Base-by-base conservation (phyloP, 2,888 invertebrate genomes). In the Rhagium mordax region DNA sequence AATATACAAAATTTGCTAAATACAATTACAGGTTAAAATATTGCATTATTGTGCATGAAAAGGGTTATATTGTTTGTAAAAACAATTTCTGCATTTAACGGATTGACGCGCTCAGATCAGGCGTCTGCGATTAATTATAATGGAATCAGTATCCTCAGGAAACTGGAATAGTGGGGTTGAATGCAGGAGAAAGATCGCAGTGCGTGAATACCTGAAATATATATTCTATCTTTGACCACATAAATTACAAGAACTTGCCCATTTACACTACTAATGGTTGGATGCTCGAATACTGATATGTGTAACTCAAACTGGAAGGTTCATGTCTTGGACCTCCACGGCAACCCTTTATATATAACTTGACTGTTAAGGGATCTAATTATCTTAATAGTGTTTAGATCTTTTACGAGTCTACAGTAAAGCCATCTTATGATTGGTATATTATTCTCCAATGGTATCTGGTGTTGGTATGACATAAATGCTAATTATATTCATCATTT, bases 281-380 rank as follows among this genome's bases (percentile, higher is more conserved):
- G 16, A 51, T 51, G 18, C 13, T 64, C 24, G 27, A 33, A 65
- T 53, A 29, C 53, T 65, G 53, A 65, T 53, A 53, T 41, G 24
- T 49, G 53, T 53, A 53, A 53, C 20, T 53, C 20, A 55, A 51
- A 27, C 16, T 15, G n/a, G 51, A 15, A n/a, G 16, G 27, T 29
- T 27, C 49, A 53, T 33, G 53, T 65, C 29, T 53, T 49, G 29
- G 53, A n/a, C 20, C 65, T 20, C n/a, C 6, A 29, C n/a, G 24
- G 16, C 41, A 13, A 16, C 20, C 55, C 53, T 53, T 51, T 29
- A 51, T 27, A 27, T 65, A 64, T 49, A 51, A 64, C 64, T 65
- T 27, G 65, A 55, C 65, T 53, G 55, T 65, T 53, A 53, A 8
- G 21, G 33, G 33, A n/a, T 65, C 18, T 65, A 65, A 65, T 53